Conservation (phyloP, 2,888 invertebrate genomes). For the Entomobrya multifasciata region DNA sequence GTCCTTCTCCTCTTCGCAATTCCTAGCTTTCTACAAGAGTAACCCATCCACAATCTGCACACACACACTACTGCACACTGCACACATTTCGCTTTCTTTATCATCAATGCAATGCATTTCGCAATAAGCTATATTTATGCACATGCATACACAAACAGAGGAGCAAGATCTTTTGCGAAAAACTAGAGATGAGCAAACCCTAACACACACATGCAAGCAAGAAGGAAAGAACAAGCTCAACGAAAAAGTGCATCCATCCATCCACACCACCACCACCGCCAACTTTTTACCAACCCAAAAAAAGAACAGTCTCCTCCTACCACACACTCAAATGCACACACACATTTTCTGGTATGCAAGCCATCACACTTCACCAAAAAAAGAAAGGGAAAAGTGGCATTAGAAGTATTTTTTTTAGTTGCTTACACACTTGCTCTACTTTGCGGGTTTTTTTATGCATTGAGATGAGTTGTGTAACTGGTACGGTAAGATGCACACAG, state of each 20-base stretch:
- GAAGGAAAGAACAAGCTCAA: background rate
- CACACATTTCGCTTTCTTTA: background rate
- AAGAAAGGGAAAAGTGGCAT: background rate
- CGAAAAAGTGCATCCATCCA: slow-evolving; percentile 55
- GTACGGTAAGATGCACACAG: slow-evolving; percentile 17
- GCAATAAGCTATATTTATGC: background rate
- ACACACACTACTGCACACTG: slow-evolving; percentile 9
- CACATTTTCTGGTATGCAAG: slow-evolving; percentile 11
- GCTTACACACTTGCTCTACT: slow-evolving; percentile 38
- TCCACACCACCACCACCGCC: too few relatives aligned
- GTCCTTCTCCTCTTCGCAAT: slow-evolving; percentile 32
- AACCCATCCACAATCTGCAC: background rate
- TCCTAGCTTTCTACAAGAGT: background rate
- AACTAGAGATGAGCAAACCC: background rate
- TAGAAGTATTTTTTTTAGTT: slow-evolving; percentile 11
- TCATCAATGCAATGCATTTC: slow-evolving; percentile 13
- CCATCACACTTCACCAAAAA: background rate
- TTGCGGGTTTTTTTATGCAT: background rate
- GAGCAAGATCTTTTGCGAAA: background rate
- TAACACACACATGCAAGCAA: slow-evolving; percentile 7
- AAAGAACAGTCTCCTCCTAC: slow-evolving; percentile 22
- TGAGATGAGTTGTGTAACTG: background rate
- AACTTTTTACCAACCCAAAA: slow-evolving; percentile 41
- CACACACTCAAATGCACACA: slow-evolving; percentile 1
- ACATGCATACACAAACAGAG: background rate